Evolutionary conservation across 2,888 invertebrate genomes (phyloP), one percentile per base, ranked within the genome.

Genomic region (Lithosia quadra): DNA sequence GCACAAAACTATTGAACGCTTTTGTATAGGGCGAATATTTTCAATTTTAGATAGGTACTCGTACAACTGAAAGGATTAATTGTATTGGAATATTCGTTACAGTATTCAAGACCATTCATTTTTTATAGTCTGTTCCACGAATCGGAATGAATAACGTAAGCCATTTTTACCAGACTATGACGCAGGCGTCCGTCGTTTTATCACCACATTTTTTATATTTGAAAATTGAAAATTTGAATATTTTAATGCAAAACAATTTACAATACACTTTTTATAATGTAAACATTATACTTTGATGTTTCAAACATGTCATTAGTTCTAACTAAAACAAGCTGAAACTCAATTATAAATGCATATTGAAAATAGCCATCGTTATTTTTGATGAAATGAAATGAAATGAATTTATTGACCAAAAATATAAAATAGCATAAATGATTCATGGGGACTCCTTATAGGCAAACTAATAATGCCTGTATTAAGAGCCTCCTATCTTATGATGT

Each of bases 321-420:
- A 43, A 15, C 7, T 43, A 43, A 43, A 57, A 64, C 56, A 64
- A 67, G 57, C 49, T 53, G 63, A 75, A 78, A 73, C 22, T 33
- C 33, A 36, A 64, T 68, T 68, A 66, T 58, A 65, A 67, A 73
- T 59, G 64, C 55, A 70, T 56, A 67, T 71, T 59, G 34, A 78
- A 75, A 71, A 61, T 70, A 66, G 70, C 62, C 76, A 70, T 76
- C 79, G 76, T 59, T 67, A 57, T 57, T 13, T 60, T 65, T 78
- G 68, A 76, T 77, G n/a, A n/a, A n/a, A n/a, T n/a, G n/a, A n/a
- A n/a, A n/a, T n/a, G n/a, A n/a, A n/a, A n/a, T n/a, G n/a, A n/a
- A n/a, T n/a, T n/a, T n/a, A n/a, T n/a, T n/a, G n/a, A n/a, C n/a
- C n/a, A n/a, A n/a, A n/a, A n/a, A n/a, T n/a, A n/a, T n/a, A n/a